Conservation (phyloP, 2,888 invertebrate species). For the Agonopterix arenella region DNA sequence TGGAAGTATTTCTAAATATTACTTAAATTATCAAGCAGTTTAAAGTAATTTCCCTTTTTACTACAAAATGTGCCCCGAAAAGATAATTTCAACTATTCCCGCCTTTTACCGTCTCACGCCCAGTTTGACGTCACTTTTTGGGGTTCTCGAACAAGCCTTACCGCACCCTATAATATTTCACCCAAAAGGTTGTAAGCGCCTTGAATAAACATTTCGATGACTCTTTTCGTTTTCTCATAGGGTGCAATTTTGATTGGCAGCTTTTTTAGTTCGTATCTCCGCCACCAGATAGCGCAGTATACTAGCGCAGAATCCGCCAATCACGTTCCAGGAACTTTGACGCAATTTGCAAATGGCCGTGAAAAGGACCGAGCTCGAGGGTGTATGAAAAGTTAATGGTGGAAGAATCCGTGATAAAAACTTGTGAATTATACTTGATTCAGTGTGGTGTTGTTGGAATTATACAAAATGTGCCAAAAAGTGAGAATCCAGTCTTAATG, state of each 20-base stretch:
- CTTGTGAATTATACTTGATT: slow-evolving; percentile 55
- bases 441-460: slow-evolving; percentile 64
- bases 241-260: slow-evolving; percentile 23
- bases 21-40: no score
- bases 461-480: slow-evolving; percentile 74
- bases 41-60: no score
- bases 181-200: slow-evolving; percentile 33
- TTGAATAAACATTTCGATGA: slow-evolving; percentile 9
- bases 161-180: slow-evolving; percentile 61
- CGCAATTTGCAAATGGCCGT: slow-evolving; percentile 79
- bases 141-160: slow-evolving; percentile 64
- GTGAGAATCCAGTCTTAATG: slow-evolving; percentile 72
- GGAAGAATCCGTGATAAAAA: slow-evolving; percentile 63
- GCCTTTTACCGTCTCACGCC: slow-evolving; percentile 62
- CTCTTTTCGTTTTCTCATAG: slow-evolving; percentile 6
- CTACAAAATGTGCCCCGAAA: background rate
- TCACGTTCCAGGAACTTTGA: slow-evolving; percentile 68
- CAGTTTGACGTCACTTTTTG: slow-evolving; percentile 74
- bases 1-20: no score
- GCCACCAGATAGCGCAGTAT: slow-evolving; percentile 43
- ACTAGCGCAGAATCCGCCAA: slow-evolving; percentile 66
- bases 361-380: slow-evolving; percentile 70
- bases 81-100: slow-evolving; percentile 20
- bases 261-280: slow-evolving; percentile 27
- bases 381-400: slow-evolving; percentile 71